phyloP scores from a whole-genome alignment of 2,113 vertebrate genomes.

The Oreocharis arfaki region DNA sequence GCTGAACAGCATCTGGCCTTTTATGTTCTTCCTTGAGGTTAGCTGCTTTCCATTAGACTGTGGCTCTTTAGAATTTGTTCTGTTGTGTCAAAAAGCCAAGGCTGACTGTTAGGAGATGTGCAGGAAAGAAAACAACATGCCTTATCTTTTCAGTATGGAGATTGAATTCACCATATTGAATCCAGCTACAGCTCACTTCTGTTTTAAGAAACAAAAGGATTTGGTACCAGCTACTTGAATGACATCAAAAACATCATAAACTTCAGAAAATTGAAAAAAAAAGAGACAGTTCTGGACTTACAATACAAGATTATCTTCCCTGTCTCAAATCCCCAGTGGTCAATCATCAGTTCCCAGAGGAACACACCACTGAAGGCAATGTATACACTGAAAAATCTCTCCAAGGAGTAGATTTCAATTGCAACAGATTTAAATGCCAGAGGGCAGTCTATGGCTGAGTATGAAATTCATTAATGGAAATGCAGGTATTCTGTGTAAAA shows the following conservation, averaged over 20 bases:
- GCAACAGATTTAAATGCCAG: not conserved
- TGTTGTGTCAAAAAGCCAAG: not conserved
- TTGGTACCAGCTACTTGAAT: not conserved
- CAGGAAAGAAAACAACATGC: not conserved
- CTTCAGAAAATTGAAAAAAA: not conserved
- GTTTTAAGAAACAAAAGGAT: not conserved
- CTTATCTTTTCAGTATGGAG: not conserved
- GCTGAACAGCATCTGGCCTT: not conserved
- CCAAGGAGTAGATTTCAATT: not conserved
- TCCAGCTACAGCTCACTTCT: not conserved
- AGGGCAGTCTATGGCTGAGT: not conserved
- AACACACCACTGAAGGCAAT: not conserved
- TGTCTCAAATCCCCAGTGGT: not conserved
- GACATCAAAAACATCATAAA: not conserved
- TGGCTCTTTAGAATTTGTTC: not conserved
- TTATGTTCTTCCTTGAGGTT: not conserved
- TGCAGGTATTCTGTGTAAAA: not conserved
- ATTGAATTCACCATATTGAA: not conserved
- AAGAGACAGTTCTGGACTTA: not conserved
- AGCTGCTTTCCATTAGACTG: slow-evolving; percentile 32
- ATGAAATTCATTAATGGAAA: not conserved
- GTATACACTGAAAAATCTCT: not conserved
- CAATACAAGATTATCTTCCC: not conserved
- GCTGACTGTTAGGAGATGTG: not conserved
- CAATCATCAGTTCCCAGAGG: not conserved